These are phyloP conservation scores for Glossophaga mutica DNA, from an alignment of 2,797 vertebrate species.

Conservation along the genomic window DNA sequence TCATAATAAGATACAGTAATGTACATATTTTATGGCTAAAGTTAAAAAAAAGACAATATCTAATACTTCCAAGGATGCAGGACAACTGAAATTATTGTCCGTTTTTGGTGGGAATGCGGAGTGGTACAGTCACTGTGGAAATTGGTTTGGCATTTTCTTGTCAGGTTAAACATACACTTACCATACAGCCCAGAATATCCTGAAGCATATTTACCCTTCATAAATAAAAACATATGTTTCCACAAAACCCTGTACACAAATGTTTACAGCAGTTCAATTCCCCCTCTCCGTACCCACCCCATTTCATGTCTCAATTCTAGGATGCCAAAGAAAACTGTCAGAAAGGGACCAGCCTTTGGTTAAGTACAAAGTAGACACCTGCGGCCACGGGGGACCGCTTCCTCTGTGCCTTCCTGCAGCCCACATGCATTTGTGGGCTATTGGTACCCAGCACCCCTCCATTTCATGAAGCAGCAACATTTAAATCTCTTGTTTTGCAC, in stretches of 20 bases:
- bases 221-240: not conserved
- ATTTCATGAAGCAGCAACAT: conserved; percentile 35
- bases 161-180: not conserved
- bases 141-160: not conserved
- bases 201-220: not conserved
- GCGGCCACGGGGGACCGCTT: not conserved
- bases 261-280: not conserved
- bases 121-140: too few relatives aligned
- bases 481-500: conserved; percentile 82
- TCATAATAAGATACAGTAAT: not conserved
- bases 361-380: not conserved
- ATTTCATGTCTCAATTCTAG: not conserved
- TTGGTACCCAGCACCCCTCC: not conserved
- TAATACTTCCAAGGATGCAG: not conserved
- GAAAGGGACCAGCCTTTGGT: not conserved
- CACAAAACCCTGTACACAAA: not conserved
- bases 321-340: not conserved
- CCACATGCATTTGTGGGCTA: not conserved
- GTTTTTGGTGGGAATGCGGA: too few relatives aligned
- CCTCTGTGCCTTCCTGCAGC: not conserved
- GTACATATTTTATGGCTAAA: not conserved
- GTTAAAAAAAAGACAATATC: not conserved
- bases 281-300: not conserved
- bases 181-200: not conserved
- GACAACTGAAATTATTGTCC: not conserved